Base-by-base conservation (phyloP, 1,140 invertebrate species). In the Chrysopa pallens region DNA sequence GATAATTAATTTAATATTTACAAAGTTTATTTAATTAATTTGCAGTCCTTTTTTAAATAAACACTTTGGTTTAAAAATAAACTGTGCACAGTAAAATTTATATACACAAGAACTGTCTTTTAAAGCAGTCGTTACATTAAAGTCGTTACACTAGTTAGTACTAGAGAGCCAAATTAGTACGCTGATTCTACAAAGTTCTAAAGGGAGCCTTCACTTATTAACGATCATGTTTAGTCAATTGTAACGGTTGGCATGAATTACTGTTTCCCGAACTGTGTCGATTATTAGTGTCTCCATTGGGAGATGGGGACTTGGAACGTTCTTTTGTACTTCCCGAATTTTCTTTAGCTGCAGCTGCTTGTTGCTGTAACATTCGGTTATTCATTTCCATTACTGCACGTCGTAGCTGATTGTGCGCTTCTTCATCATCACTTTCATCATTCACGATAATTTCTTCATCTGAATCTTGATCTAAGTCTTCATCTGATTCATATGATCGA, bases 401-500 rank as follows among this genome's bases (percentile, higher is more conserved):
- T 51, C 29, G 36, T 2, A n/a, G 31, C 14, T n/a, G 9, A 9
- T 29, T 29, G 6, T 13, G 31, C 3, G 27, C 27, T 12, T 42
- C 31, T 23, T 59, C 48, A 36, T 69, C 66, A 15, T 73, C 72
- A 35, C 68, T 68, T 29, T 76, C 72, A 46, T 81, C 78, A 49
- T 78, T 72, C 2, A 76, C 74, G 51, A 77, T 74, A 54, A 76
- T 81, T 52, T 80, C 78, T 54, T 82, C 78, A 52, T 81, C 78
- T 6, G 71, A 74, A 45, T 73, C 70, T 0, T 67, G 66, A 43
- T 63, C 63, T 29, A 65, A 70, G 39, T 68, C 67, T 42, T 63
- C 52, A 38, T 63, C 39, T 57, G 54, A 46, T 50, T 66, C 57
- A 56, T 68, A 54, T 57, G 67, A 53, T 58, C 58, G 58, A 51